Conservation (phyloP, 2,797 vertebrate species). For the Garrulus glandarius region DNA sequence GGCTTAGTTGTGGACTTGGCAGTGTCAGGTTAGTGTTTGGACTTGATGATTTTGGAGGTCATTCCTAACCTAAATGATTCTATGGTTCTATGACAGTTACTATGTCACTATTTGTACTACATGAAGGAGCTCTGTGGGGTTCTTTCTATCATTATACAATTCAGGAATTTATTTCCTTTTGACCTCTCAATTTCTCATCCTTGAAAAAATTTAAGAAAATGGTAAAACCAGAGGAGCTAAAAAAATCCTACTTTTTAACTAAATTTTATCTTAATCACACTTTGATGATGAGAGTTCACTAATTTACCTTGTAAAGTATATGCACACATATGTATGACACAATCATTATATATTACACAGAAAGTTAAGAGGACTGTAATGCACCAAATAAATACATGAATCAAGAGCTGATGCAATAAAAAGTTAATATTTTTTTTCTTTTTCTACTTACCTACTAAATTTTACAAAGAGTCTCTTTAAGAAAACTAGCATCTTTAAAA, state of each 20-base stretch:
- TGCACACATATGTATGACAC: no score
- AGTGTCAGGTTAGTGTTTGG: not conserved
- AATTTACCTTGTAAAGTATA: not conserved
- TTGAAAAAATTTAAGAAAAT: not conserved
- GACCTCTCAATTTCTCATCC: not conserved
- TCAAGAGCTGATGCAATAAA: not conserved
- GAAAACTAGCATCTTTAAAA: not conserved
- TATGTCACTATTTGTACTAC: no score
- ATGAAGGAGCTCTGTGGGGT: not conserved
- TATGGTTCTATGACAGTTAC: not conserved
- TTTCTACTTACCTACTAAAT: not conserved
- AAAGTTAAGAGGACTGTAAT: not conserved
- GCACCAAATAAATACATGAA: not conserved
- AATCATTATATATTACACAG: not conserved
- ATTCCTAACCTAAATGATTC: not conserved
- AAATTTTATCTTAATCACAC: not conserved
- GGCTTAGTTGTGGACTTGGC: not conserved
- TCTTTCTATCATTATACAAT: not conserved
- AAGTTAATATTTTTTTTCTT: not conserved
- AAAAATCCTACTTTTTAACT: not conserved
- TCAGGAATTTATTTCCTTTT: not conserved
- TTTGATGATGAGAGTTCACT: not conserved
- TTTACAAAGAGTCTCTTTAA: not conserved
- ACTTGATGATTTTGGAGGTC: rapidly evolving
- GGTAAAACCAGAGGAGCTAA: not conserved